Evolutionary conservation across 2,797 vertebrate species (phyloP).

Genomic region (Iguana delicatissima): DNA sequence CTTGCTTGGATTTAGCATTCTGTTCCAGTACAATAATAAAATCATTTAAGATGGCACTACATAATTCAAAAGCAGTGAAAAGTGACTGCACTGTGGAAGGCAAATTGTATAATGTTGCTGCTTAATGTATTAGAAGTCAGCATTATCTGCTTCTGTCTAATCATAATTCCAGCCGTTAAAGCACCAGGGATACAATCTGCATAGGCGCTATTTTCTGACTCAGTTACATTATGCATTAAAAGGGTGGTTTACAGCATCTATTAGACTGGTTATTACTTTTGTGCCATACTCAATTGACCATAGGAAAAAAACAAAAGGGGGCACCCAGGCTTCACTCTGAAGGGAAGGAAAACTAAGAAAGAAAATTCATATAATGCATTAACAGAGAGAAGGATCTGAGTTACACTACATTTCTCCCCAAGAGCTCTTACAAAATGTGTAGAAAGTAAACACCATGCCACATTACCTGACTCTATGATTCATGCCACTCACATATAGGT

Average conservation of each 20-base stretch:
- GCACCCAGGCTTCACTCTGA: constrained; percentile 28
- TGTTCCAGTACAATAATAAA: constrained; percentile 67
- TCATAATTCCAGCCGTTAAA: constrained; percentile 75
- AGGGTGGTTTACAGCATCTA: constrained; percentile 70
- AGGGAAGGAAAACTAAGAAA: constrained; percentile 52
- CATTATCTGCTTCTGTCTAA: constrained; percentile 72
- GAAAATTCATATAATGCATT: constrained; percentile 62
- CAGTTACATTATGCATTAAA: constrained; percentile 76
- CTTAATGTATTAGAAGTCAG: constrained; percentile 74
- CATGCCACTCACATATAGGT: constrained; percentile 44
- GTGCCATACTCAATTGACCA: constrained; percentile 71
- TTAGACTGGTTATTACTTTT: constrained; percentile 75
- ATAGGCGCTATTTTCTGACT: constrained; percentile 72
- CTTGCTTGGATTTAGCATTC: constrained; percentile 60
- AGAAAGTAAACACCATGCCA: constrained; percentile 69
- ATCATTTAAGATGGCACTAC: constrained; percentile 63
- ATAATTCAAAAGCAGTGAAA: constrained; percentile 74
- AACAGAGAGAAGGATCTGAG: constrained; percentile 53
- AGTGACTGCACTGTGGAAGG: constrained; percentile 57
- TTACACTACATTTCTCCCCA: constrained; percentile 73
- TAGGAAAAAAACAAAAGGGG: background rate
- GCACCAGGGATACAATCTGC: constrained; percentile 71
- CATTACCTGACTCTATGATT: constrained; percentile 64
- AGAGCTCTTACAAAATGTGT: constrained; percentile 60
- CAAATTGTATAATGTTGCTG: constrained; percentile 65